A percentile compares a stretch with the other conserved stretches of the same genome.
Evolutionary conservation across 2,113 vertebrate genomes (phyloP).

Genomic region (Cercopithecus mona): DNA sequence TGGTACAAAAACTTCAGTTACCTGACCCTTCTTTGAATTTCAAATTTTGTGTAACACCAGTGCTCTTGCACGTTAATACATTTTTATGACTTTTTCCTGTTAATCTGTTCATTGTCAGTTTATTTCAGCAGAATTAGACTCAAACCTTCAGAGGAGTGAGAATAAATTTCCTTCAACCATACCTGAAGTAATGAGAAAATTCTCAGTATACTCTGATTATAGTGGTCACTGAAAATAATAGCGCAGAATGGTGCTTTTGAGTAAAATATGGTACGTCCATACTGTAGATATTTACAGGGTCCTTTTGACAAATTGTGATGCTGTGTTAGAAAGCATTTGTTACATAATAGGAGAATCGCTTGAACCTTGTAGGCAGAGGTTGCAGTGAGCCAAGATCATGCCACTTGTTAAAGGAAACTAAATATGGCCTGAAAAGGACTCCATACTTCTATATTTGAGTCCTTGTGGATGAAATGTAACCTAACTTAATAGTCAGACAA

Average conservation of each 20-base stretch:
- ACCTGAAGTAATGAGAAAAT: not conserved
- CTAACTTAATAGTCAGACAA: too few species aligned
- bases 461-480: too few species aligned
- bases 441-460: too few species aligned
- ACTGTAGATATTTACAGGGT: not conserved
- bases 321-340: not conserved
- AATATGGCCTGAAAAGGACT: too few species aligned
- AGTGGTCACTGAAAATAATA: not conserved
- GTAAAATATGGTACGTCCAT: not conserved
- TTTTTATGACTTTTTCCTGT: not conserved
- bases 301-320: not conserved
- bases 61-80: not conserved
- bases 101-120: not conserved
- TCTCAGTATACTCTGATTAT: not conserved
- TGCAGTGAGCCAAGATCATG: too few species aligned
- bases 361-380: too few species aligned
- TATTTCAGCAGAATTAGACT: not conserved
- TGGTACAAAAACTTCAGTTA: not conserved
- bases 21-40: not conserved
- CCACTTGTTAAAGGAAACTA: too few species aligned
- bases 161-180: not conserved
- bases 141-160: not conserved
- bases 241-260: not conserved
- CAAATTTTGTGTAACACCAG: not conserved
- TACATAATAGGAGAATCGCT: not conserved